These are phyloP conservation scores for Porphyrio hochstetteri DNA, from an alignment of 2,113 vertebrate genomes.

Conservation along the genomic window DNA sequence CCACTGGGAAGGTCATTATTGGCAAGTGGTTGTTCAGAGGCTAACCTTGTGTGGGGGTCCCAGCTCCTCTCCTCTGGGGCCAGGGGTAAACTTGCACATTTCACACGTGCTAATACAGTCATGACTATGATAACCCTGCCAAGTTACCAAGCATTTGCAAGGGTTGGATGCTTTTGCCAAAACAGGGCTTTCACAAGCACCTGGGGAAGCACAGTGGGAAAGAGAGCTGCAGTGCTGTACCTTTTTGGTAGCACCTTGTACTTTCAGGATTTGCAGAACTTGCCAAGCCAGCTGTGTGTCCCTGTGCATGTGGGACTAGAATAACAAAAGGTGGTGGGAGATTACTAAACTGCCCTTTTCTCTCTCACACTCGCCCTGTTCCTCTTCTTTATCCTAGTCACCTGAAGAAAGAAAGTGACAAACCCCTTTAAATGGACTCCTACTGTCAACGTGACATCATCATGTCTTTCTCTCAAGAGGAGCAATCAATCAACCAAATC, in stretches of 20 bases:
- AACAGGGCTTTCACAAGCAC: neutral
- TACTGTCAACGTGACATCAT: constrained; percentile 29
- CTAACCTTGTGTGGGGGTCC: neutral
- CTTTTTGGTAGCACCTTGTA: neutral
- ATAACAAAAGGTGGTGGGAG: neutral
- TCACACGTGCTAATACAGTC: neutral
- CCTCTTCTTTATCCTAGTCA: constrained; percentile 79
- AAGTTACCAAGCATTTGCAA: neutral
- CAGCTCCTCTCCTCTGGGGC: neutral
- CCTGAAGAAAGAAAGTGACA: constrained; percentile 99
- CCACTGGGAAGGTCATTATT: neutral
- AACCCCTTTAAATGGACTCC: constrained; percentile 88
- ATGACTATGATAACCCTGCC: neutral
- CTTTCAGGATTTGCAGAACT: neutral
- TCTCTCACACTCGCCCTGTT: neutral
- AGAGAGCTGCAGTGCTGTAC: neutral
- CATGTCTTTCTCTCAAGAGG: constrained; percentile 34
- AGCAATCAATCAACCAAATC: constrained; percentile 60
- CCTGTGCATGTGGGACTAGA: neutral
- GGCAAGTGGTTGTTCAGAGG: neutral
- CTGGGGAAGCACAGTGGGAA: neutral
- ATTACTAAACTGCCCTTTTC: neutral
- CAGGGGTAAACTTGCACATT: neutral
- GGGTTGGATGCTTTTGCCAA: neutral
- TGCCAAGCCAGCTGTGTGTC: neutral